Percentiles rank a stretch among this genome's conserved stretches.
These are phyloP conservation scores for Halocynthia aurantium DNA, from an alignment of 23 tunicate genomes.

Conservation along the genomic window DNA sequence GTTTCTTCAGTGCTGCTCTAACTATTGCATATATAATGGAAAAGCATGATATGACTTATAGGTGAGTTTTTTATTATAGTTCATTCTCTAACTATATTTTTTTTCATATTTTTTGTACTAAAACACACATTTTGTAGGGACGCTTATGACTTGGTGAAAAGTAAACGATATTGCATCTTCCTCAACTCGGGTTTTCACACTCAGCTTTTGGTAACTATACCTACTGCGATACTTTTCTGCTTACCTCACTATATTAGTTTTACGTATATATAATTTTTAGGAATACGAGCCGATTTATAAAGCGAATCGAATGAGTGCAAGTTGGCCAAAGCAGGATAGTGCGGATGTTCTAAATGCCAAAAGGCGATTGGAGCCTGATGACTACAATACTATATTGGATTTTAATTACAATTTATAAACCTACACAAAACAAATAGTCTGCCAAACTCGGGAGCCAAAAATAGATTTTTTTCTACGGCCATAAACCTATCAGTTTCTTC, in stretches of 20 bases:
- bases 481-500: too few relatives aligned
- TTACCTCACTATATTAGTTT: too few relatives aligned
- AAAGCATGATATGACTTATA: constrained; percentile 15
- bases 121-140: constrained; percentile 18
- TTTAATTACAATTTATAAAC: too few relatives aligned
- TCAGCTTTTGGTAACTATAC: constrained; percentile 40
- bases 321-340: background rate
- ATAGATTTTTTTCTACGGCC: too few relatives aligned
- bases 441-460: too few relatives aligned
- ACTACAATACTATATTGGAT: too few relatives aligned
- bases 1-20: constrained; percentile 46
- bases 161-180: constrained; percentile 38
- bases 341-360: too few relatives aligned
- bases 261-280: background rate
- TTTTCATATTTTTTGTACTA: background rate
- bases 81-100: background rate
- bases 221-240: too few relatives aligned
- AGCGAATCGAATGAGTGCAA: constrained; percentile 7
- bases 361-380: too few relatives aligned
- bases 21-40: constrained; percentile 66
- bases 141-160: constrained; percentile 34
- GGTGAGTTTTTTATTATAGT: constrained; percentile 19
- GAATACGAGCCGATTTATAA: constrained; percentile 51
- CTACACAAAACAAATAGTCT: too few relatives aligned
- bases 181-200: constrained; percentile 42